Base-by-base conservation (phyloP, 2,113 vertebrate species). In the Alexandromys fortis region DNA sequence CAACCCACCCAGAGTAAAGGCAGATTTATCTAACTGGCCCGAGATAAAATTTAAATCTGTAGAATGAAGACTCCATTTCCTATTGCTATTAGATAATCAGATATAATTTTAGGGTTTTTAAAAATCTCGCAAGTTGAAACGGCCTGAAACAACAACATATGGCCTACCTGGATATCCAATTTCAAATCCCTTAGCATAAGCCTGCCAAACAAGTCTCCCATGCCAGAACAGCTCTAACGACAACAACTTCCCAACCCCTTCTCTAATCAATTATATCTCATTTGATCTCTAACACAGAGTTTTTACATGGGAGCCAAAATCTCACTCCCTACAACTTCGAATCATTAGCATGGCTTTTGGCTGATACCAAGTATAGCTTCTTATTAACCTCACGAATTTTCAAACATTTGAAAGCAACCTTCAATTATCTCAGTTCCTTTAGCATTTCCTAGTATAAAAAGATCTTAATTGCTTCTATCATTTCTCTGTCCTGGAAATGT, bases 51-150 rank as follows among this genome's bases (percentile, higher is more conserved):
- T 85, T 90, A 75, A 19, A 68, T 70, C 7, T 68, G 17, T 47
- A 85, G 63, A 89, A 90, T 0, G 14, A 47, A 55, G 28, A 83
- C 35, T 61, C 45, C 55, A 24, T 16, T 38, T 45, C 30, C 72
- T 87, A 78, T 47, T 89, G 42, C 33, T 73, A 63, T 42, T 89
- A n/a, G n/a, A 58, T 35, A 86, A 91, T 77, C 5, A 96, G 75
- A 92, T 65, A 42, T 0, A 86, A 35, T 16, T 52, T 38, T 76
- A 73, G 24, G 87, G 45, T 63, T 75, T 87, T 83, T 78, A 88
- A 90, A 75, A 91, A 28, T 30, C 2, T 82, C 45, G 78, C 28
- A 86, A 67, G 30, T 24, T 55, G 9, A 89, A 94, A 87, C 42
- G 5, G 38, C 12, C 7, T 78, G 75, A 47, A 91, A n/a, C 38